These are phyloP conservation scores for Sebastes paucispinis DNA, from an alignment of 2,797 vertebrate species.

Conservation along the genomic window DNA sequence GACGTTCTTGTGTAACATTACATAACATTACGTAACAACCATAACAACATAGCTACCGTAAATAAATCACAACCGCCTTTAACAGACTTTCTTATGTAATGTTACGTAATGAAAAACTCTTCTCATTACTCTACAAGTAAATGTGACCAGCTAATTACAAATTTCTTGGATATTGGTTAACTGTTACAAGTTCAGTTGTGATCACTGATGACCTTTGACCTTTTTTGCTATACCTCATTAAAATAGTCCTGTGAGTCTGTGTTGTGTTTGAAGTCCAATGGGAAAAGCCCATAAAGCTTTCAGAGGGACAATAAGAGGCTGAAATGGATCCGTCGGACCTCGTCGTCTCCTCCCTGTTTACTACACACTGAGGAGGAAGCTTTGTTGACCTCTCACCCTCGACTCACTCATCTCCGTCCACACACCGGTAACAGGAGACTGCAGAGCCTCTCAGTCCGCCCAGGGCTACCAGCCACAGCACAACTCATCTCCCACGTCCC, in stretches of 20 bases:
- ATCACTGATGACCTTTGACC: not conserved
- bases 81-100: not conserved
- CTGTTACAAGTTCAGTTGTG: not conserved
- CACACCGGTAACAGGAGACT: slow-evolving; percentile 63
- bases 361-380: slow-evolving; percentile 56
- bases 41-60: too few species aligned
- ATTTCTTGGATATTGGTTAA: not conserved
- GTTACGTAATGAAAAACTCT: not conserved
- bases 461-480: slow-evolving; percentile 62
- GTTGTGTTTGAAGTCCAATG: slow-evolving; percentile 15
- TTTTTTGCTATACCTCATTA: not conserved
- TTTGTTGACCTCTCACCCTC: slow-evolving; percentile 61
- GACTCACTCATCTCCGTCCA: slow-evolving; percentile 74
- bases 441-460: slow-evolving; percentile 54
- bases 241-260: not conserved
- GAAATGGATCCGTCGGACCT: slow-evolving; percentile 41
- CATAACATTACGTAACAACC: too few species aligned
- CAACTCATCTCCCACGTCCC: slow-evolving; percentile 65
- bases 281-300: slow-evolving; percentile 18
- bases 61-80: not conserved
- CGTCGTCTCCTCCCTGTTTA: slow-evolving; percentile 13
- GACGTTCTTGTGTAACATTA: too few species aligned
- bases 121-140: not conserved
- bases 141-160: not conserved
- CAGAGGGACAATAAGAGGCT: slow-evolving; percentile 22